These are phyloP conservation scores for Atherix ibis DNA, from an alignment of 2,888 invertebrate genomes.

Conservation along the genomic window DNA sequence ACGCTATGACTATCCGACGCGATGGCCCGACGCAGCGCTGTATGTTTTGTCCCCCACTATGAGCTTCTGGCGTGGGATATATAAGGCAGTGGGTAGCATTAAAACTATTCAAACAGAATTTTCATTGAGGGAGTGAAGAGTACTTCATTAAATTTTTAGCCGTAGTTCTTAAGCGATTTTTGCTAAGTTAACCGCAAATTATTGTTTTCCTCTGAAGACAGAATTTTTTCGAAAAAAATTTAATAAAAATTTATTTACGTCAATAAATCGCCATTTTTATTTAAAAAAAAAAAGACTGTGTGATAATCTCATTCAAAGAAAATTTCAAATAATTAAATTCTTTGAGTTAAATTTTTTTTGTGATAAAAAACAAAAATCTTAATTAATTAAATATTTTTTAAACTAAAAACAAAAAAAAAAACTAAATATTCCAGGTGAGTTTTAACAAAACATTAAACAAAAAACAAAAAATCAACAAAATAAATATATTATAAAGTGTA, in stretches of 20 bases:
- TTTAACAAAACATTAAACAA: too few relatives aligned
- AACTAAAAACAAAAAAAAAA: too few relatives aligned
- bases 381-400: too few relatives aligned
- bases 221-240: background rate
- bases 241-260: slow-evolving; percentile 1
- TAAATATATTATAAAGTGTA: background rate
- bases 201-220: too few relatives aligned
- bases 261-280: too few relatives aligned
- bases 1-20: background rate
- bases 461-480: background rate
- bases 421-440: slow-evolving; percentile 1
- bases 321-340: too few relatives aligned
- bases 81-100: slow-evolving; percentile 23
- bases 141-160: slow-evolving; percentile 1
- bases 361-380: too few relatives aligned
- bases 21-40: too few relatives aligned
- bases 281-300: too few relatives aligned
- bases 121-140: slow-evolving; percentile 18
- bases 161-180: background rate
- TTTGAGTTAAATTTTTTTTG: too few relatives aligned
- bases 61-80: slow-evolving; percentile 16
- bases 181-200: background rate
- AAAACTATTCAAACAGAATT: slow-evolving; percentile 29
- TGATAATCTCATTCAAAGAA: too few relatives aligned
- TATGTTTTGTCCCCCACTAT: slow-evolving; percentile 3